Evolutionary conservation across 2,113 vertebrate genomes (phyloP).

Genomic region (Pangasianodon gigas): DNA sequence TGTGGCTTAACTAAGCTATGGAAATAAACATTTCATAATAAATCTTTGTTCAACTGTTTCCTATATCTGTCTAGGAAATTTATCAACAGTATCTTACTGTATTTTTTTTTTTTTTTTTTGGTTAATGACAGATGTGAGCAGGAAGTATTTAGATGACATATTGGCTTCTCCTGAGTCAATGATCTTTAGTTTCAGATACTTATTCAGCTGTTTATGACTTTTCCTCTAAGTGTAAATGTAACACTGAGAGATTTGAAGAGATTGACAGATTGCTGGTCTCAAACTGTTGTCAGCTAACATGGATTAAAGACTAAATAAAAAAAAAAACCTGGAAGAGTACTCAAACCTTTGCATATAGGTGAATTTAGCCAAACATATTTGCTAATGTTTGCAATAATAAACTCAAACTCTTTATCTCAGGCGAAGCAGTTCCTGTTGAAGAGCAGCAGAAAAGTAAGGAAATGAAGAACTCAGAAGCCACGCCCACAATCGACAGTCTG

Average conservation of each 20-base stretch:
- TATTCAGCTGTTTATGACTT: not conserved
- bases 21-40: not conserved
- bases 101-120: not conserved
- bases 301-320: not conserved
- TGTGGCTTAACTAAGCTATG: not conserved
- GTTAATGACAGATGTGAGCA: not conserved
- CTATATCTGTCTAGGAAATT: not conserved
- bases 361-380: not conserved
- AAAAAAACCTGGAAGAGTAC: not conserved
- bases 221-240: not conserved
- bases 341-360: not conserved
- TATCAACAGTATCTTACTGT: not conserved
- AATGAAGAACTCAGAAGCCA: constrained; percentile 81
- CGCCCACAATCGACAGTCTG: constrained; percentile 78
- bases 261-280: not conserved
- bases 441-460: constrained; percentile 88
- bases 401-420: constrained; percentile 62
- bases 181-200: not conserved
- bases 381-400: not conserved
- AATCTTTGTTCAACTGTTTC: not conserved
- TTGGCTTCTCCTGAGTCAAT: not conserved
- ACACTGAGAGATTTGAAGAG: not conserved
- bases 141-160: not conserved
- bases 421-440: constrained; percentile 89
- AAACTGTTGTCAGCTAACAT: not conserved